Evolutionary conservation across 2,113 vertebrate species (phyloP).

Genomic region (Campylomormyrus tamandua): DNA sequence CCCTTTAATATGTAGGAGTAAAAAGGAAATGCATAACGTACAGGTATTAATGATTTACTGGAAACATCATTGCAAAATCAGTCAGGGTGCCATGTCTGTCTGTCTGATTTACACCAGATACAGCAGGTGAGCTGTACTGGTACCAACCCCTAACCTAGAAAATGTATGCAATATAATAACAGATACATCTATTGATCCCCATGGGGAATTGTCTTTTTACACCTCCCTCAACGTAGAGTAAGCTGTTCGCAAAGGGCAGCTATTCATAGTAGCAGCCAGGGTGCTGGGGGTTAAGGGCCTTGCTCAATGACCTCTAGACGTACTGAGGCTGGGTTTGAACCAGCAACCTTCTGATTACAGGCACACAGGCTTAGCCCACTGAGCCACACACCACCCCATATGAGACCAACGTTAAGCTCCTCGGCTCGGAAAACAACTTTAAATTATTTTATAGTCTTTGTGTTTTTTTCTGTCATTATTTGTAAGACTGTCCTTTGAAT

Average conservation of each 20-base stretch:
- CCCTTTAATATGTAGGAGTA: not conserved
- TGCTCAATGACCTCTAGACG: no score
- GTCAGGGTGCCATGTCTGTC: not conserved
- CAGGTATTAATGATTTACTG: not conserved
- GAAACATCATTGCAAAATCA: not conserved
- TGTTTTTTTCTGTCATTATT: not conserved
- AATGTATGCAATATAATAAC: not conserved
- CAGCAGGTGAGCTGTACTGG: not conserved
- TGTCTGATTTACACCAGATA: not conserved
- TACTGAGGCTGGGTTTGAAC: no score
- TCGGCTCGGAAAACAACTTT: not conserved
- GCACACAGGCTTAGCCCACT: no score
- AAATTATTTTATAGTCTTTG: not conserved
- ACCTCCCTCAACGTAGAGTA: no score
- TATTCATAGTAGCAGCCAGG: no score
- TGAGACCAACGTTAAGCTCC: not conserved
- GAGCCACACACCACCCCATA: no score
- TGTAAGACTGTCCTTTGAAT: not conserved
- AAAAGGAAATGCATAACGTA: not conserved
- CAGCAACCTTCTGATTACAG: no score
- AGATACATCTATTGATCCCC: no score
- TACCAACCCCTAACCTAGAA: not conserved
- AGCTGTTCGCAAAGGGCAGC: no score
- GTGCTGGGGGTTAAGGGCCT: no score
- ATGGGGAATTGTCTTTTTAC: no score